A percentile compares a stretch with the other conserved stretches of the same genome.
phyloP scores from a whole-genome alignment of 2,888 invertebrate species.

The Drosophila koepferae region DNA sequence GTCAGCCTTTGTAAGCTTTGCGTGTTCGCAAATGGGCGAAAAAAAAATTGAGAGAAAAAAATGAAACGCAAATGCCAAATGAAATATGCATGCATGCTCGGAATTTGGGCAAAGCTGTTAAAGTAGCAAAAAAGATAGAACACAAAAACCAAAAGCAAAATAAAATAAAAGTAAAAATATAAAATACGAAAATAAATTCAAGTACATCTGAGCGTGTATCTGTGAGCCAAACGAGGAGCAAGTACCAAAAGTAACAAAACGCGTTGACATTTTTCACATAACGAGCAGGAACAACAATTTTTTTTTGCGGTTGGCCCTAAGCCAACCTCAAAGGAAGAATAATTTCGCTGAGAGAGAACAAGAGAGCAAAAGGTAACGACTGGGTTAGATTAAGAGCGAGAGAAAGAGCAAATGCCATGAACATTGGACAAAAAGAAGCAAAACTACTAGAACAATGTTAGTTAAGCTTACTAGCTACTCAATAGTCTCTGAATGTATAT shows the following conservation, averaged over 20 bases:
- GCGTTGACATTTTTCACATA: constrained; percentile 50
- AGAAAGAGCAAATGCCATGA: constrained; percentile 21
- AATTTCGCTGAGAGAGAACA: neutral
- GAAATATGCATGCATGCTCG: constrained; percentile 66
- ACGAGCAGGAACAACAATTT: constrained; percentile 19
- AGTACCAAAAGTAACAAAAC: constrained; percentile 33
- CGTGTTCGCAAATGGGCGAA: constrained; percentile 46
- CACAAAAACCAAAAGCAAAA: neutral
- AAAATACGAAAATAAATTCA: constrained; percentile 9
- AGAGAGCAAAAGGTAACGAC: neutral
- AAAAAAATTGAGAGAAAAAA: constrained; percentile 8
- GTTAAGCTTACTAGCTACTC: neutral
- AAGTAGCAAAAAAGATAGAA: constrained; percentile 48
- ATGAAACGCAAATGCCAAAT: constrained; percentile 59
- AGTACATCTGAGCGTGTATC: constrained; percentile 13
- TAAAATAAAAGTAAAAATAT: constrained; percentile 17
- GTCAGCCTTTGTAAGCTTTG: constrained; percentile 36
- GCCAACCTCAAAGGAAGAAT: constrained; percentile 45
- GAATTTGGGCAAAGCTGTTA: constrained; percentile 63
- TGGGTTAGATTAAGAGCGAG: neutral
- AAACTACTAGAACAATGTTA: neutral
- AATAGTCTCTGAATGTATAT: neutral
- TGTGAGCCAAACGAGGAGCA: constrained; percentile 18
- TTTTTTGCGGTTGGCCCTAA: constrained; percentile 34
- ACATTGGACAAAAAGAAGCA: constrained; percentile 12